Conservation (phyloP, 2,888 invertebrate species). For the Lasioglossum zephyrum region DNA sequence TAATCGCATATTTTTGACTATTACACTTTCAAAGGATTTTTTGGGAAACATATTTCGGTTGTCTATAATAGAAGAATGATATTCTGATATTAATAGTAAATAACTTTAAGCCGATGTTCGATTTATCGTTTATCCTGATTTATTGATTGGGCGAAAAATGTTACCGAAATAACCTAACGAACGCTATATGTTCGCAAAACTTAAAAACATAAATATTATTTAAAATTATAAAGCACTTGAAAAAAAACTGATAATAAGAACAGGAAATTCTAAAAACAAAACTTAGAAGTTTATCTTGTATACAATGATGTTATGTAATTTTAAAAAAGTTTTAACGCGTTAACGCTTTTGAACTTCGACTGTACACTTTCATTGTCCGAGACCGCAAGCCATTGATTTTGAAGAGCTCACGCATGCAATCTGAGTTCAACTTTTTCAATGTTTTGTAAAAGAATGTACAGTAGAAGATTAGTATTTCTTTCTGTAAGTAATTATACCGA, state of each 20-base stretch:
- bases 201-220: conserved; percentile 19
- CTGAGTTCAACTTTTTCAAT: neutral
- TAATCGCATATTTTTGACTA: conserved; percentile 50
- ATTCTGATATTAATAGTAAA: conserved; percentile 68
- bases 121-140: conserved; percentile 55
- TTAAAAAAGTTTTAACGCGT: conserved; percentile 13
- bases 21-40: conserved; percentile 40
- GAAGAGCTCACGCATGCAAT: neutral
- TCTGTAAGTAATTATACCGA: conserved; percentile 15
- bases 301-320: conserved; percentile 47
- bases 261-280: conserved; percentile 13
- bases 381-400: neutral
- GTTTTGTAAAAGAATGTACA: conserved; percentile 19
- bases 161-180: conserved; percentile 37
- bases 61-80: conserved; percentile 48
- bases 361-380: conserved; percentile 17
- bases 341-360: conserved; percentile 26
- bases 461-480: conserved; percentile 15
- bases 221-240: conserved; percentile 19
- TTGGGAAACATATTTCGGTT: conserved; percentile 53
- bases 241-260: conserved; percentile 8
- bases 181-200: conserved; percentile 25
- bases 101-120: conserved; percentile 60
- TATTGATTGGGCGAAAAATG: conserved; percentile 52
- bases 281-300: conserved; percentile 24